Percentiles rank a stretch among this genome's conserved stretches.
Evolutionary conservation across 2,797 vertebrate genomes (phyloP).

Genomic region (Hylomyscus alleni): DNA sequence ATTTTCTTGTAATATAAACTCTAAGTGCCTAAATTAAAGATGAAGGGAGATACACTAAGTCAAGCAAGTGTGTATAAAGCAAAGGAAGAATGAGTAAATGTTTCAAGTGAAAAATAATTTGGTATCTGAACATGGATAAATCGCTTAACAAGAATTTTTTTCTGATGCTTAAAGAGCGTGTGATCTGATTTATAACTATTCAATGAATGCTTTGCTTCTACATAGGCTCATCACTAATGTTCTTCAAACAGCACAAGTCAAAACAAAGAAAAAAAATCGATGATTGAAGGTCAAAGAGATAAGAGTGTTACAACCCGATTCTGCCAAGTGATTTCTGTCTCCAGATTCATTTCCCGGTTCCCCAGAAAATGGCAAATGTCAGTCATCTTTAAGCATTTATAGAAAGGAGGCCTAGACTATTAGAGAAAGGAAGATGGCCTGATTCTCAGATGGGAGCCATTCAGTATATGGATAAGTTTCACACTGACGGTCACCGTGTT

Average conservation of each 20-base stretch:
- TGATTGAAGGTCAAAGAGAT: constrained; percentile 23
- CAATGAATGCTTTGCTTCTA: constrained; percentile 2
- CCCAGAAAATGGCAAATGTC: constrained; percentile 38
- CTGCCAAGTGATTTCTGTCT: constrained; percentile 56
- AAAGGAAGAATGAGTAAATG: not conserved
- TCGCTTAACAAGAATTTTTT: constrained; percentile 8
- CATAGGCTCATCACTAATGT: constrained; percentile 1
- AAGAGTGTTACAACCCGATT: not conserved
- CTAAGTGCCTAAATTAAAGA: constrained; percentile 44
- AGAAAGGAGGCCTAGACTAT: constrained; percentile 31
- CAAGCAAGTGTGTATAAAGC: constrained; percentile 11
- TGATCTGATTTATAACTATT: constrained; percentile 7
- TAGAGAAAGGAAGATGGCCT: constrained; percentile 10
- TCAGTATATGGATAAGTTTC: not conserved
- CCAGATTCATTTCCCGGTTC: not conserved
- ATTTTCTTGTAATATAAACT: constrained; percentile 17
- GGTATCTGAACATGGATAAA: not conserved
- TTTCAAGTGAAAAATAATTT: constrained; percentile 36
- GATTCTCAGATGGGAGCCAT: not conserved
- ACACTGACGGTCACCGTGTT: not conserved
- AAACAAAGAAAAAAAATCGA: constrained; percentile 59
- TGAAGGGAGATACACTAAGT: not conserved
- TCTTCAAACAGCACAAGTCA: constrained; percentile 33
- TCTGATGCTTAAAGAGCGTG: not conserved
- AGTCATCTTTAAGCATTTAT: constrained; percentile 55